Percentiles rank a stretch among this genome's conserved stretches.
These are phyloP conservation scores for Pygocentrus nattereri DNA, from an alignment of 2,797 vertebrate species.

Conservation along the genomic window DNA sequence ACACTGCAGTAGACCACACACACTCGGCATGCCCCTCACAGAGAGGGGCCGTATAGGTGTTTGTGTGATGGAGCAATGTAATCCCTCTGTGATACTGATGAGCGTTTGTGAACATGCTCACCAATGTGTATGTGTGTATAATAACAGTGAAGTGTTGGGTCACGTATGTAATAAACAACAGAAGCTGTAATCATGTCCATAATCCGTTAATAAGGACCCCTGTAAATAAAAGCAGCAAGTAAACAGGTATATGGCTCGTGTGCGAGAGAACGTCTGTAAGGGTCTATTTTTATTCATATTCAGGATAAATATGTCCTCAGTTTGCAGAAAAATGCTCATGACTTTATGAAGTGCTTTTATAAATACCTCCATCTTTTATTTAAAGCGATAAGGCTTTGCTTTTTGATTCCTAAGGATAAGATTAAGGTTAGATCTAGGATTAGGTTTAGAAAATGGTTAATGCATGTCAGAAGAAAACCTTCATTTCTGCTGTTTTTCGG, in stretches of 20 bases:
- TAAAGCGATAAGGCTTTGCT: too few relatives aligned
- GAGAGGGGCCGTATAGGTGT: constrained; percentile 4
- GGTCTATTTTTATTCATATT: not conserved
- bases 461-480: too few relatives aligned
- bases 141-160: constrained; percentile 11
- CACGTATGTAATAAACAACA: constrained; percentile 9
- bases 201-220: constrained; percentile 30
- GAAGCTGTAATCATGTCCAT: constrained; percentile 2
- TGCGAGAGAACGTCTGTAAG: not conserved
- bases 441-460: too few relatives aligned
- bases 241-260: not conserved
- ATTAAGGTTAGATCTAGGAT: too few relatives aligned
- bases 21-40: constrained; percentile 28
- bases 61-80: constrained; percentile 2
- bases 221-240: constrained; percentile 5
- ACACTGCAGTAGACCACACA: constrained; percentile 23
- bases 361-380: too few relatives aligned
- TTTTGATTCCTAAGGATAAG: too few relatives aligned
- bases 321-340: too few relatives aligned
- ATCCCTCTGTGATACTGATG: constrained; percentile 26
- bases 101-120: constrained; percentile 24
- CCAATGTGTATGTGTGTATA: not conserved
- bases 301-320: not conserved
- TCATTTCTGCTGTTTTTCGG: too few relatives aligned
- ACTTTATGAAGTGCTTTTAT: too few relatives aligned